Percentiles rank a stretch among this genome's conserved stretches.
These are phyloP conservation scores for Chrysochloris asiatica DNA, from an alignment of 2,113 vertebrate species.

Conservation along the genomic window DNA sequence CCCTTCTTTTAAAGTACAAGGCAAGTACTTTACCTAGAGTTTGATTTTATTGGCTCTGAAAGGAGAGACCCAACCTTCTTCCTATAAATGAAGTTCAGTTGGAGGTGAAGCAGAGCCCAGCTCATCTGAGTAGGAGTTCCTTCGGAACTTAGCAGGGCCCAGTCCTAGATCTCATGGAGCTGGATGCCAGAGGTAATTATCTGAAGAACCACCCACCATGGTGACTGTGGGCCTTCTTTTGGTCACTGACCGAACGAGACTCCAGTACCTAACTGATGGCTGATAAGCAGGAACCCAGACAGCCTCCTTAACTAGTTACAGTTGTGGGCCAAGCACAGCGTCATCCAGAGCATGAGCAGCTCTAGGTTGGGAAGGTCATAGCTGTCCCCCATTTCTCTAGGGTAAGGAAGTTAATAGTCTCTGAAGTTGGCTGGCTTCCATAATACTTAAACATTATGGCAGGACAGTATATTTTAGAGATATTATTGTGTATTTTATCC, in stretches of 20 bases:
- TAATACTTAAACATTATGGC: constrained; percentile 52
- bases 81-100: neutral
- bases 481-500: constrained; percentile 59
- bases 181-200: neutral
- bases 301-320: neutral
- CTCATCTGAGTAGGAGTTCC: neutral
- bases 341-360: neutral
- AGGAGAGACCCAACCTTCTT: neutral
- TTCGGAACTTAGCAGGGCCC: neutral
- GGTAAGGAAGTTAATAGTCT: constrained; percentile 32
- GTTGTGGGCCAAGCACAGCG: neutral
- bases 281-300: neutral
- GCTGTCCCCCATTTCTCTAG: neutral
- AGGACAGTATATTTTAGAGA: constrained; percentile 50
- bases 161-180: neutral
- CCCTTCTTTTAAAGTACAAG: neutral
- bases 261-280: neutral
- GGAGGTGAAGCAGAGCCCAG: neutral
- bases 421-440: constrained; percentile 44
- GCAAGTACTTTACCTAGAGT: neutral
- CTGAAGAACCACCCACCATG: neutral
- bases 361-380: neutral
- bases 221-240: neutral
- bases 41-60: neutral
- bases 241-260: neutral